Evolutionary conservation across 2,888 invertebrate species (phyloP).

Genomic region (Melinaea menophilus): DNA sequence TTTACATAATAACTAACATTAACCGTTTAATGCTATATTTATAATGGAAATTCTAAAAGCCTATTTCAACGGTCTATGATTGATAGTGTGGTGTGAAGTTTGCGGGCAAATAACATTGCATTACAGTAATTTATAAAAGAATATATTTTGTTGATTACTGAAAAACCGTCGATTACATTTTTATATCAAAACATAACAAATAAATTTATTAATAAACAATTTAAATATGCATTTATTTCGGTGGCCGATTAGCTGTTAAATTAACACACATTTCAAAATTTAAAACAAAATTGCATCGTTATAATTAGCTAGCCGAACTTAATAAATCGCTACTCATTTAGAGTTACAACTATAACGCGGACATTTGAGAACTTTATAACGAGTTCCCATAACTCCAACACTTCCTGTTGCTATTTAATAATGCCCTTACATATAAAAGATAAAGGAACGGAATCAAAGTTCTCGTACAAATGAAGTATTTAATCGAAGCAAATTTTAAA

Average conservation of each 20-base stretch:
- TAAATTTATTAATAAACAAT: too few relatives aligned
- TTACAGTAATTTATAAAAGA: too few relatives aligned
- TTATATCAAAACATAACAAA: too few relatives aligned
- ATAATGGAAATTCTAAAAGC: conserved; percentile 19
- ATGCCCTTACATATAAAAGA: conserved; percentile 2
- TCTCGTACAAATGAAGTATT: background rate
- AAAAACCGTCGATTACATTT: too few relatives aligned
- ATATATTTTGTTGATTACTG: too few relatives aligned
- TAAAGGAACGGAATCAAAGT: background rate
- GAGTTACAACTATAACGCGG: background rate
- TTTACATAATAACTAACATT: conserved; percentile 26
- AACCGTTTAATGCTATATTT: conserved; percentile 14
- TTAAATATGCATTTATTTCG: too few relatives aligned
- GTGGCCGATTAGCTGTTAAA: too few relatives aligned
- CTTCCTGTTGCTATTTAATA: background rate
- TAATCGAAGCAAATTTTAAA: background rate
- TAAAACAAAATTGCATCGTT: background rate
- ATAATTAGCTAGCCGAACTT: background rate
- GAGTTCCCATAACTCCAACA: conserved; percentile 2
- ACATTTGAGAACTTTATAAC: conserved; percentile 5
- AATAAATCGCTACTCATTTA: conserved; percentile 4
- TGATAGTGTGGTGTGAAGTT: conserved; percentile 13
- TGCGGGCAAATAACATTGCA: too few relatives aligned
- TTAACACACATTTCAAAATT: too few relatives aligned
- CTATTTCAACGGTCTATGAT: conserved; percentile 18